A percentile compares a stretch with the other conserved stretches of the same genome.
These are phyloP conservation scores for Phymorhynchus buccinoides DNA, from an alignment of 1,140 invertebrate species.

Conservation along the genomic window DNA sequence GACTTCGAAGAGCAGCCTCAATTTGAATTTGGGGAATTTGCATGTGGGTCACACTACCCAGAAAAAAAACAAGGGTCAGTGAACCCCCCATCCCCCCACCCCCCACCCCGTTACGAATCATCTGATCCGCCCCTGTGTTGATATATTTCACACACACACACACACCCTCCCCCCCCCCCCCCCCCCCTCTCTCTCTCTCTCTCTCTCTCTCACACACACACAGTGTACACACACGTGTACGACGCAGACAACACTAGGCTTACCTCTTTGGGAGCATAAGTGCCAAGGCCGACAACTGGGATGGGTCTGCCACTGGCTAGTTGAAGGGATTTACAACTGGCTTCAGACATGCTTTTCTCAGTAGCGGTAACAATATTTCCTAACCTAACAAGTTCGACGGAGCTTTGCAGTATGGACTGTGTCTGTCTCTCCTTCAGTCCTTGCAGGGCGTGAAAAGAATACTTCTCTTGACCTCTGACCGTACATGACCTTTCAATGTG, in stretches of 20 bases:
- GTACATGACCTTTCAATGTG: background rate
- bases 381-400: background rate
- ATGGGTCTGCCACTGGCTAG: slow-evolving; percentile 50
- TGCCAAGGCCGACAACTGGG: slow-evolving; percentile 59
- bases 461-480: background rate
- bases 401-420: too few species aligned
- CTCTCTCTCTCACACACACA: background rate
- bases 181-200: slow-evolving; percentile 75
- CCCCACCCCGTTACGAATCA: background rate
- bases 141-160: background rate
- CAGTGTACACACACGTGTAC: background rate
- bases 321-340: slow-evolving; percentile 18
- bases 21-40: too few species aligned
- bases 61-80: background rate
- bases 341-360: background rate
- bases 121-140: background rate
- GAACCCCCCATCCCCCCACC: background rate
- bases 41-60: too few species aligned
- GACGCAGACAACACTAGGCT: background rate
- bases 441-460: background rate
- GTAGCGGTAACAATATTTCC: background rate
- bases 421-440: background rate
- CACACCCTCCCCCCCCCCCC: too few species aligned
- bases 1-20: too few species aligned
- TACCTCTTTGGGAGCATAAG: slow-evolving; percentile 59